These are phyloP conservation scores for Tanypteryx hageni DNA, from an alignment of 2,888 invertebrate genomes.

Conservation along the genomic window DNA sequence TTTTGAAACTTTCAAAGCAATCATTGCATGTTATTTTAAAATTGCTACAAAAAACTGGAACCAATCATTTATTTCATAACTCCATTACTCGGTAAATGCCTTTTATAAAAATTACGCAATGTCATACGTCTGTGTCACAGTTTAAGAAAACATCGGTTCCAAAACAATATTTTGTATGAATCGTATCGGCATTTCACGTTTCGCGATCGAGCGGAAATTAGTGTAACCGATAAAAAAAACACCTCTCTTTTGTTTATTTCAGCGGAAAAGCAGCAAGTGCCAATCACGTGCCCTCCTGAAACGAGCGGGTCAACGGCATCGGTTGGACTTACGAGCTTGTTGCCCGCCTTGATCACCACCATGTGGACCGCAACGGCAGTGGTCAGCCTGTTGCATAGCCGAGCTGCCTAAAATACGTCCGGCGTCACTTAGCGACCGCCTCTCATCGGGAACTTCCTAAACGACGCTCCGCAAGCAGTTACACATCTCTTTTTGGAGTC, in stretches of 20 bases:
- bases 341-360: constrained; percentile 4
- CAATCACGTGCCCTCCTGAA: constrained; percentile 34
- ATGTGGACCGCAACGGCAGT: constrained; percentile 35
- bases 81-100: too few species aligned
- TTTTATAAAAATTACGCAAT: too few species aligned
- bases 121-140: too few species aligned
- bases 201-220: too few species aligned
- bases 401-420: constrained; percentile 26
- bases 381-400: constrained; percentile 22
- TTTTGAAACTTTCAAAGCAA: too few species aligned
- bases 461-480: constrained; percentile 46
- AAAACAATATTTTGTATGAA: too few species aligned
- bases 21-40: too few species aligned
- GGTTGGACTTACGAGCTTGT: constrained; percentile 11
- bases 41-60: too few species aligned
- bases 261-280: constrained; percentile 51
- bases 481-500: constrained; percentile 8
- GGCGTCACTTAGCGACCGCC: constrained; percentile 31
- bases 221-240: too few species aligned
- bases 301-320: constrained; percentile 30
- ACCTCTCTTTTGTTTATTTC: not conserved
- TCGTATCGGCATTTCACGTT: too few species aligned
- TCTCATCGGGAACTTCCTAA: constrained; percentile 33
- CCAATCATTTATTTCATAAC: too few species aligned
- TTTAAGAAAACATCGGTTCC: too few species aligned